A percentile compares a stretch with the other conserved stretches of the same genome.
Conservation (phyloP, 2,797 vertebrate species). For the Megaceryle alcyon region DNA sequence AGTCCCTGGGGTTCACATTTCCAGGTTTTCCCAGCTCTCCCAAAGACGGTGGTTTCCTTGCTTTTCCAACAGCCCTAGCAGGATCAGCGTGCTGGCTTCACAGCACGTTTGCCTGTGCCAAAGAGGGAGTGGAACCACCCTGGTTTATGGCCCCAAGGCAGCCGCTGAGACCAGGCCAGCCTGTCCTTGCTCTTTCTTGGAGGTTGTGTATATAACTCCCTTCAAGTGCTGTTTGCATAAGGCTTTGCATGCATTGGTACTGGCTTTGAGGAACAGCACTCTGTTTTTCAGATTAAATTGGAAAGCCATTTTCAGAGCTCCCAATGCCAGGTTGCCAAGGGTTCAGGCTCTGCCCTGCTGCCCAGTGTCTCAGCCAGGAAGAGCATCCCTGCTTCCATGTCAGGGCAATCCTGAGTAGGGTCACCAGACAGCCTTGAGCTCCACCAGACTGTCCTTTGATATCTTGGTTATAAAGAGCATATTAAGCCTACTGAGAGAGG, state of each 20-base stretch:
- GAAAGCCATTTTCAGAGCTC: background rate
- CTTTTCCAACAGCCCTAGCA: background rate
- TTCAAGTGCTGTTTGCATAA: background rate
- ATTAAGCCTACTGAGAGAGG: background rate
- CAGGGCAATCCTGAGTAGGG: background rate
- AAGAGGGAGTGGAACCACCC: background rate
- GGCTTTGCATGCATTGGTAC: background rate
- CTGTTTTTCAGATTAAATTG: background rate
- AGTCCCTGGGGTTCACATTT: background rate
- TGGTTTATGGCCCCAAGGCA: background rate
- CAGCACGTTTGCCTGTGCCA: background rate
- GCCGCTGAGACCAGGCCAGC: background rate
- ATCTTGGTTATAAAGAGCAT: background rate
- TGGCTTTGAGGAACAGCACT: background rate
- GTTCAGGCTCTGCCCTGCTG: background rate
- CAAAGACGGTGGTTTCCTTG: background rate
- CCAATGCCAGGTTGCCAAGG: background rate
- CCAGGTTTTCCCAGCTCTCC: background rate
- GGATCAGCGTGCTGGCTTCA: background rate
- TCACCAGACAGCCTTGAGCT: background rate
- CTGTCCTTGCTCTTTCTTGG: accelerated
- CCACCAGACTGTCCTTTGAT: background rate
- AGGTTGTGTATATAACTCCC: background rate
- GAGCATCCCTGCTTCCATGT: background rate
- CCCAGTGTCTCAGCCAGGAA: too few species aligned